Base-by-base conservation (phyloP, 1,140 invertebrate species). In the Meloidogyne exigua region DNA sequence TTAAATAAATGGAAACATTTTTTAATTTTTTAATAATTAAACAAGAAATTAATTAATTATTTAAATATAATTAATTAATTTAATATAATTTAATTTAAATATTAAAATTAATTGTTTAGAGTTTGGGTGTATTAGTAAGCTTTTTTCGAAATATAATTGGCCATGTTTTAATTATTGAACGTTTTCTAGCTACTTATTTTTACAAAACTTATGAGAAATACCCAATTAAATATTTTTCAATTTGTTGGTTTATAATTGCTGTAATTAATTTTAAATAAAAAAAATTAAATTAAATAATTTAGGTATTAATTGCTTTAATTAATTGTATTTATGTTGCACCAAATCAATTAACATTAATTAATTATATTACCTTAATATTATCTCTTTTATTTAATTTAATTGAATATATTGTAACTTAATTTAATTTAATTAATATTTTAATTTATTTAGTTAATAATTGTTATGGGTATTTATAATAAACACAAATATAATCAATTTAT, bases 371-470 rank as follows among this genome's bases (percentile, higher is more conserved):
- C 10, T n/a, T 25, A 10, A 21, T 9, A 39, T 5, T 68, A 21
- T 18, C 23, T n/a, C 25, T 9, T 10, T 0, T 26, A 10, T 21
- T 68, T 18, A 68, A 21, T 68, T 26, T 68, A 10, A 18, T 25
- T 7, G 67, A 68, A 68, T 68, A 42, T 68, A 2, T 68, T 23
- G 67, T 68, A 68, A 5, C 2, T 26, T 9, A 2, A n/a, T 28
- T 23, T 39, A 25, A 39, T 5, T n/a, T 25, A 68, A 10, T 39
- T 39, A 68, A 4, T n/a, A 68, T 5, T 23, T 68, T 68, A 68
- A 25, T 7, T n/a, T 67, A n/a, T 68, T 68, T 68, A 68, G 67
- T 68, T 68, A 39, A 68, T 68, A 18, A 18, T 21, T 18, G 44
- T 26, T 4, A 28, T 68, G n/a, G 67, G 67, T 42, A 68, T 68